Base-by-base conservation (phyloP, 2,113 vertebrate species). In the Paralichthys olivaceus region DNA sequence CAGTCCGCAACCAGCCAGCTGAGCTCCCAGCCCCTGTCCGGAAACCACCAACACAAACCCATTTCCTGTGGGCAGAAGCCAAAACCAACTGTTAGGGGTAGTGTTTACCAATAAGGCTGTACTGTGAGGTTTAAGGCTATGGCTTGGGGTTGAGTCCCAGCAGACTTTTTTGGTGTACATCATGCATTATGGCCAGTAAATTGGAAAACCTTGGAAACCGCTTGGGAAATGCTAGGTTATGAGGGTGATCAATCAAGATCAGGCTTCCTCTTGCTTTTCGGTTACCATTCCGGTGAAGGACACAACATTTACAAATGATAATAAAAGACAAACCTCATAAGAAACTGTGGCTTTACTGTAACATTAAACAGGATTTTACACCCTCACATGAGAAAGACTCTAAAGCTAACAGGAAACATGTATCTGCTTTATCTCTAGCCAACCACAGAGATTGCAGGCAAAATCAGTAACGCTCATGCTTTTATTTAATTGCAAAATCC, bases 41-140 rank as follows among this genome's bases (percentile, higher is more conserved):
- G 71, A 92, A 92, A 92, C 92, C 90, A 88, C 91, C 83, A 45
- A 89, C 85, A 89, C 80, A 86, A 91, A 84, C 81, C 87, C 69
- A 88, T 87, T 91, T 92, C 89, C 91, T 89, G 79, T 85, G 79
- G 79, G 78, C n/a, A 79, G 64, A 72, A 72, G 80, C 90, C 79
- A 79, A 79, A 91, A 86, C 65, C 49, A 11, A 79, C 40, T 4
- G 49, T 19, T 54, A 58, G 80, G 55, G 87, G 62, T 62, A 32
- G 83, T 65, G 56, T 88, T 86, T 75, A 90, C 89, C 87, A 89
- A 82, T 71, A 79, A 83, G 72, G 78, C 77, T 77, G 77, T 4
- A 45, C 75, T 72, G 63, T 56, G 77, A 73, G 73, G 72, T 83
- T 83, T 75, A 73, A 68, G 72, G 75, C 45, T 22, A 79, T 2